Evolutionary conservation across 1,140 invertebrate species (phyloP), one percentile per base, ranked within the genome.

Genomic region (Neelides sp.): DNA sequence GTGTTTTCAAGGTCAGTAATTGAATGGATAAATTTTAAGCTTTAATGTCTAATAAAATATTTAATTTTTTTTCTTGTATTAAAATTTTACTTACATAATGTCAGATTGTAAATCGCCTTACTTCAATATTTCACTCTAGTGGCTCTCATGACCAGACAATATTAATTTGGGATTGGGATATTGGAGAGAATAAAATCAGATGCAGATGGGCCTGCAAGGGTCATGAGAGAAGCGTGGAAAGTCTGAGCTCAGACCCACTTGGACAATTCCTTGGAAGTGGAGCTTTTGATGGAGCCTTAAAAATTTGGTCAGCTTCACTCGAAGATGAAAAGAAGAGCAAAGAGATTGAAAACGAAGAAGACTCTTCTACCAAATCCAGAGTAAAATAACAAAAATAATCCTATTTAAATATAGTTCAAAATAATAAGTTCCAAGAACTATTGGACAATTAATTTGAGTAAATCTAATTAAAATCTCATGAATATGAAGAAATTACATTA

Each of bases 71-170:
- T 54, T n/a, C 55, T 47, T 41, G 26, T 15, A 43, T 34, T 50
- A 35, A 34, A 7, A 26, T 22, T n/a, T n/a, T n/a, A 12, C n/a
- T 8, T 13, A 44, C 15, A 19, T 48, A 13, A 7, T 36, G 15
- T 12, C 27, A 44, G 15, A 40, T 34, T 46, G 28, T 22, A 17
- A 30, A 15, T 12, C 20, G 12, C 1, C 22, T 49, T 40, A 28
- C 8, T n/a, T 54, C 10, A 50, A 51, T 37, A 54, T 69, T 68
- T 68, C 4, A 23, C 10, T 69, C 65, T 41, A 85, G 82, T 72
- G 81, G 77, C 22, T 94, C 90, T 15, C 86, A 92, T 68, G 93
- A 98, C 69, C 86, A 95, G 67, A 88, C 85, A 2, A 79, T 82
- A 0, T 82, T 89, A 69, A 66, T 96, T 32, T 97, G 92, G 92